Percentiles rank a stretch among this genome's conserved stretches.
phyloP scores from a whole-genome alignment of 1,140 invertebrate genomes.

The Cyclargus thomasi region DNA sequence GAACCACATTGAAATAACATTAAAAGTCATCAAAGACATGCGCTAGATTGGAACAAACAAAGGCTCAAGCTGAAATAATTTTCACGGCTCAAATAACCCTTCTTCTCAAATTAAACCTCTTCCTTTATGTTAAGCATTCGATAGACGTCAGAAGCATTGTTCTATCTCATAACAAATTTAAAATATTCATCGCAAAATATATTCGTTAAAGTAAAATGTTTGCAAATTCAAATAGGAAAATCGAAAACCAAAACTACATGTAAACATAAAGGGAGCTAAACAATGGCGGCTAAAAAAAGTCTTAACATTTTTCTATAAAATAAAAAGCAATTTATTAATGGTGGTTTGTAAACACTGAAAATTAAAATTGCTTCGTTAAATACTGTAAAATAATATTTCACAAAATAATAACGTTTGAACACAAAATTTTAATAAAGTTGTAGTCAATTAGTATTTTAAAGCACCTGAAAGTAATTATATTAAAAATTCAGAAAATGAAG shows the following conservation, averaged over 20 bases:
- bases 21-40: slow-evolving; percentile 23
- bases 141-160: slow-evolving; percentile 34
- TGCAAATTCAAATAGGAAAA: slow-evolving; percentile 20
- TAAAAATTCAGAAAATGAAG: background rate
- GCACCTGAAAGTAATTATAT: background rate
- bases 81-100: slow-evolving; percentile 37
- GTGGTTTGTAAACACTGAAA: no score
- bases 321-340: background rate
- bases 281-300: background rate
- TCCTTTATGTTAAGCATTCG: slow-evolving; percentile 36
- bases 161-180: slow-evolving; percentile 26
- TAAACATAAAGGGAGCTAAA: background rate
- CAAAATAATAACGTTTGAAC: no score
- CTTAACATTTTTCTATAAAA: background rate
- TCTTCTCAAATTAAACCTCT: slow-evolving; percentile 41
- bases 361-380: no score
- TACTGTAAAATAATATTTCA: no score
- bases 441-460: background rate
- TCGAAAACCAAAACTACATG: background rate
- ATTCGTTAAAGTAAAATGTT: slow-evolving; percentile 21
- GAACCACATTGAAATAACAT: background rate
- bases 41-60: slow-evolving; percentile 29
- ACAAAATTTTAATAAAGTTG: background rate
- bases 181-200: slow-evolving; percentile 20
- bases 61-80: slow-evolving; percentile 31